These are phyloP conservation scores for Cyclopterus lumpus DNA, from an alignment of 2,797 vertebrate genomes.

Conservation along the genomic window DNA sequence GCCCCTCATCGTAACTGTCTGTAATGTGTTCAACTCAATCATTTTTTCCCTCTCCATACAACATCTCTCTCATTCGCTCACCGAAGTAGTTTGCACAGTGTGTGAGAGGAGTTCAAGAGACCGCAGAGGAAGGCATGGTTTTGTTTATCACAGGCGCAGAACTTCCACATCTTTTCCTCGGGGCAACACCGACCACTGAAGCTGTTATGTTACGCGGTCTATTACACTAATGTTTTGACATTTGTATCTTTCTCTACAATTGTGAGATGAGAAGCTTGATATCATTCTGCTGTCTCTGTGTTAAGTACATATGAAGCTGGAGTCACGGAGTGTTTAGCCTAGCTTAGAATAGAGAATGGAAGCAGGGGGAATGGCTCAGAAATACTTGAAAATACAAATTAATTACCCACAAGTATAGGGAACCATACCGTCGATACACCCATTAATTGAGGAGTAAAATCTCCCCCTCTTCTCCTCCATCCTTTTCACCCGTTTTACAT, in stretches of 20 bases:
- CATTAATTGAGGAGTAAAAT: constrained; percentile 35
- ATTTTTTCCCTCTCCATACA: constrained; percentile 43
- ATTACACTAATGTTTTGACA: neutral
- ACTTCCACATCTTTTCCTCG: constrained; percentile 5
- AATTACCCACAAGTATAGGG: constrained; percentile 20
- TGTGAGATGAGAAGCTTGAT: neutral
- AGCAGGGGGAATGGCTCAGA: neutral
- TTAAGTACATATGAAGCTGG: neutral
- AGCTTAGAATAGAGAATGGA: neutral
- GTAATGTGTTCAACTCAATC: constrained; percentile 79
- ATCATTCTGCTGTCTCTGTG: neutral
- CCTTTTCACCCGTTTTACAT: constrained; percentile 27
- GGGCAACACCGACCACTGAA: neutral
- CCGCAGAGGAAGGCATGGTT: constrained; percentile 4
- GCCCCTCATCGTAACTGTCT: constrained; percentile 71
- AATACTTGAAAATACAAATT: constrained; percentile 25
- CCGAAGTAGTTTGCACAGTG: constrained; percentile 40
- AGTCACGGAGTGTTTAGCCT: neutral
- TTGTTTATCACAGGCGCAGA: constrained; percentile 32
- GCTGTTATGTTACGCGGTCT: neutral
- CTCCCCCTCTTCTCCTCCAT: constrained; percentile 32
- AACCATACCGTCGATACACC: neutral
- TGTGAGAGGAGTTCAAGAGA: constrained; percentile 31
- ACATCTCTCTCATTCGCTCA: constrained; percentile 47
- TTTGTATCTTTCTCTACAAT: neutral